Base-by-base conservation (phyloP, 1,140 invertebrate genomes). In the Trichonephila clavipes region DNA sequence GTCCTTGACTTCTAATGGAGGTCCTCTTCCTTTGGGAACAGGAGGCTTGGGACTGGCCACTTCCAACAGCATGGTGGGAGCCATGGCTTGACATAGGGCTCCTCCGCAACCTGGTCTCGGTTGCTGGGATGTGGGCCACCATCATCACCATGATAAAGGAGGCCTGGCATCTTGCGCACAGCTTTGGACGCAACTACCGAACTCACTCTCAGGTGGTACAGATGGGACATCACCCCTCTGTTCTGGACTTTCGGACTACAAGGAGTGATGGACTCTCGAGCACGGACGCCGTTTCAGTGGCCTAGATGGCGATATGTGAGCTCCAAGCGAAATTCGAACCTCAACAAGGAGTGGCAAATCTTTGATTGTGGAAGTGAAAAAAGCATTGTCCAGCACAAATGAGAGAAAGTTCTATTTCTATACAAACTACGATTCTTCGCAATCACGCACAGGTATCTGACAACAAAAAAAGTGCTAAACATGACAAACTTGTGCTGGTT, bases 41-140 rank as follows among this genome's bases (percentile, higher is more conserved):
- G 92, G 94, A n/a, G 94, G 95, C 44, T 90, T 95, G 18, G 94
- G 93, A 28, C 91, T 95, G 28, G 96, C 96, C 94, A 96, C 96
- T 95, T 96, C 96, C 21, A 95, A 95, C 94, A 95, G 94, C 90
- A 95, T 95, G 95, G 95, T 95, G n/a, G 95, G 95, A 8, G 95
- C 95, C 44, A 95, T 95, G 95, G 95, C 95, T 86, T 95, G 95
- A 95, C 94, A 94, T 90, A 89, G 87, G 93, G 93, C 93, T 19
- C 88, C 87, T 51, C 92, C 92, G 72, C 92, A 88, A 77, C 90
- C 82, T 59, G 83, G 90, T 24, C 61, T 86, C 18, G 82, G 90
- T 64, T 88, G 92, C 62, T 90, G 93, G 92, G 92, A 93, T n/a
- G 77, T 88, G 51, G 91, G 85, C 24, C 83, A 77, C 44, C 62